Conservation (phyloP, 23 tunicate species). For the Styela clava region DNA sequence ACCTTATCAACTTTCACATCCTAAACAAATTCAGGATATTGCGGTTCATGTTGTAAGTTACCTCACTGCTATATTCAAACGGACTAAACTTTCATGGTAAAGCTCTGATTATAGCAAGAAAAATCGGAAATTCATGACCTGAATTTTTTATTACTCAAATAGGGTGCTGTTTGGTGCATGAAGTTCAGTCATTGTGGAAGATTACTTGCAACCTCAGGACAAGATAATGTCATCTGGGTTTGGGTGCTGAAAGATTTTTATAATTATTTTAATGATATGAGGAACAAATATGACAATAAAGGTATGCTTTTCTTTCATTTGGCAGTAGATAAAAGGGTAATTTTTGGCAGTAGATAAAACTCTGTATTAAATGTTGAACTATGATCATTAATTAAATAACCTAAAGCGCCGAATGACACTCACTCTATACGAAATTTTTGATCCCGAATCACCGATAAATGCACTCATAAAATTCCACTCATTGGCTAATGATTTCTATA, state of each 20-base stretch:
- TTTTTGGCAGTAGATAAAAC: too few species aligned
- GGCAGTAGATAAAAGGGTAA: too few species aligned
- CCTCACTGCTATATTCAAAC: background rate
- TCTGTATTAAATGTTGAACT: too few species aligned
- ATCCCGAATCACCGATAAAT: too few species aligned
- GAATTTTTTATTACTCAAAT: background rate
- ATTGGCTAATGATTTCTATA: too few species aligned
- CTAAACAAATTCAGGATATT: slow-evolving; percentile 78
- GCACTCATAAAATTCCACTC: too few species aligned
- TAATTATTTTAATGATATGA: slow-evolving; percentile 73
- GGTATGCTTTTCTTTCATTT: slow-evolving; percentile 38
- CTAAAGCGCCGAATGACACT: too few species aligned
- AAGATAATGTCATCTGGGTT: slow-evolving; percentile 92
- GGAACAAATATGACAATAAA: slow-evolving; percentile 76
- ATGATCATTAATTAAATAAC: background rate
- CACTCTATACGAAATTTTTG: too few species aligned
- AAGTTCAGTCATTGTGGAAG: slow-evolving; percentile 96
- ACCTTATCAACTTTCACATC: slow-evolving; percentile 53
- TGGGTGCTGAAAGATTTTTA: slow-evolving; percentile 92
- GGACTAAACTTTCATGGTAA: background rate
- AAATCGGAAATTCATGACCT: background rate
- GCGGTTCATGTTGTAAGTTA: slow-evolving; percentile 88
- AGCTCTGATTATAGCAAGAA: too few species aligned
- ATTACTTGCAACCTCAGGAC: slow-evolving; percentile 88
- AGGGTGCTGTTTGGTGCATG: slow-evolving; percentile 99